These are phyloP conservation scores for Idaea straminata DNA, from an alignment of 2,888 invertebrate genomes.

Conservation along the genomic window DNA sequence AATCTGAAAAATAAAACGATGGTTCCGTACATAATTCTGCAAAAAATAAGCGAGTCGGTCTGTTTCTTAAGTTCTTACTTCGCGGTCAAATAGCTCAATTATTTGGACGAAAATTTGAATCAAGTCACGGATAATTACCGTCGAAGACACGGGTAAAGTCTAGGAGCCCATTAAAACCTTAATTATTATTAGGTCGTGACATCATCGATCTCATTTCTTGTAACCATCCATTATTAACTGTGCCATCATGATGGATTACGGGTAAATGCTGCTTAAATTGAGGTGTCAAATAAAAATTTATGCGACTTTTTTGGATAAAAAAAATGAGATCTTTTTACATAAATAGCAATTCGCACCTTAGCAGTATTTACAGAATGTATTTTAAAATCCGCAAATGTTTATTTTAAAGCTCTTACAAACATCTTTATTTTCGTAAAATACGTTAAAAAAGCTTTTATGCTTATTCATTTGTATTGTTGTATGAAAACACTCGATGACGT, in stretches of 20 bases:
- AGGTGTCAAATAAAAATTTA: background rate
- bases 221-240: background rate
- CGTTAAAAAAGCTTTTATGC: too few species aligned
- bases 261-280: slow-evolving; percentile 5
- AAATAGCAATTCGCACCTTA: too few species aligned
- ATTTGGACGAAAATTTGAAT: background rate
- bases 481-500: too few species aligned
- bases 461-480: too few species aligned
- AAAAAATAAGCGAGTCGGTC: too few species aligned
- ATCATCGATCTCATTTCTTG: background rate
- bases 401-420: too few species aligned
- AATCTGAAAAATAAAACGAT: background rate
- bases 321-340: too few species aligned
- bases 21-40: background rate
- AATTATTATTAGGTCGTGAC: background rate
- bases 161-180: background rate
- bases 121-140: background rate
- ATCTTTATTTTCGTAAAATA: too few species aligned
- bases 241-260: background rate
- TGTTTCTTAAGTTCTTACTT: too few species aligned
- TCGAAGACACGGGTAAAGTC: background rate
- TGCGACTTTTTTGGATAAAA: background rate
- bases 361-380: too few species aligned
- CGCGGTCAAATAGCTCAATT: too few species aligned
- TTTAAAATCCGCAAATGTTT: too few species aligned